phyloP scores from a whole-genome alignment of 1,140 invertebrate species.

The Scylla paramamosain region DNA sequence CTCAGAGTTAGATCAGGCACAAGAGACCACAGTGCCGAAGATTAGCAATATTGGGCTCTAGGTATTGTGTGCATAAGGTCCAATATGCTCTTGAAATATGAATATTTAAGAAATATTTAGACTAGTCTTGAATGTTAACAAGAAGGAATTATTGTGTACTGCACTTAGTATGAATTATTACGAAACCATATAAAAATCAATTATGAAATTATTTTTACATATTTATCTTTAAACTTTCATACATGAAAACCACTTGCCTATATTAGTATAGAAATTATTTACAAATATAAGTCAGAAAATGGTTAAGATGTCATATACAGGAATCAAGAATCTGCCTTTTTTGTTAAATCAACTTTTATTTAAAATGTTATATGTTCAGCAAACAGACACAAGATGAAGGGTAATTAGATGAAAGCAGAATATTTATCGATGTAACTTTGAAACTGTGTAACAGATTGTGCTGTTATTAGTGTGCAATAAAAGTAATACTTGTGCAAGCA shows the following conservation, averaged over 20 bases:
- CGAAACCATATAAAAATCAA: constrained; percentile 23
- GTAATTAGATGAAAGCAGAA: constrained; percentile 30
- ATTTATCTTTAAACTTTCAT: constrained; percentile 28
- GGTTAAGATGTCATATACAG: not conserved
- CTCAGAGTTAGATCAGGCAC: constrained; percentile 47
- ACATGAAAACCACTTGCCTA: not conserved
- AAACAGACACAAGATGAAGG: not conserved
- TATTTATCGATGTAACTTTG: constrained; percentile 35
- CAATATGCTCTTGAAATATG: constrained; percentile 25
- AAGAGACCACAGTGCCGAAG: constrained; percentile 41
- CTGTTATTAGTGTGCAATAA: not conserved
- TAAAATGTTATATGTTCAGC: constrained; percentile 6
- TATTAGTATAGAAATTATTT: not conserved
- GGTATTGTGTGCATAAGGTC: constrained; percentile 8
- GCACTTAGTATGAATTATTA: not conserved
- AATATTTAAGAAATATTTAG: not conserved
- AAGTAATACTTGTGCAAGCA: not conserved
- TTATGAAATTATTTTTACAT: constrained; percentile 37
- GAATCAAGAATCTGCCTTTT: constrained; percentile 7
- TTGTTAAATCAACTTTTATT: constrained; percentile 16
- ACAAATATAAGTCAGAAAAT: not conserved
- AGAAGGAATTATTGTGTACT: not conserved
- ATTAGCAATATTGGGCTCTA: constrained; percentile 57
- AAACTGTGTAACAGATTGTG: not conserved
- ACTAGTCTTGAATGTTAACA: not conserved